phyloP scores from a whole-genome alignment of 1,140 invertebrate species.

The Drosophila sproati region DNA sequence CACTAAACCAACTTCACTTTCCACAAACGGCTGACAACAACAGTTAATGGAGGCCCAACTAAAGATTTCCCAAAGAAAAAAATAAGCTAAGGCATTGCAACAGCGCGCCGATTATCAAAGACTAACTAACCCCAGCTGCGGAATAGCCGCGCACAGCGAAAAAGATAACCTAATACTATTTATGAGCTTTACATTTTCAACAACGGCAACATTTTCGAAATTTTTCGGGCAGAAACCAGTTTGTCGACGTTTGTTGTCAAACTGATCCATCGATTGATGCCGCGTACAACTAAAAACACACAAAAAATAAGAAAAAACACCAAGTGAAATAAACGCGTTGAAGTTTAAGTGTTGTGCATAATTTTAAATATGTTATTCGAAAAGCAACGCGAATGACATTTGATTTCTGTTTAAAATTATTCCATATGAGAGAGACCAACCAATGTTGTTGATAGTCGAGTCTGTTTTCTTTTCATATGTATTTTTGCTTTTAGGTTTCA shows the following conservation, averaged over 20 bases:
- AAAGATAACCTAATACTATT: slow-evolving; percentile 58
- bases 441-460: slow-evolving; percentile 56
- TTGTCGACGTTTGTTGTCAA: slow-evolving; percentile 74
- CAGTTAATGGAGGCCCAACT: slow-evolving; percentile 30
- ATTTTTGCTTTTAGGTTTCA: slow-evolving; percentile 22
- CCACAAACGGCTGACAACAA: slow-evolving; percentile 28
- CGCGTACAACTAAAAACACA: background rate
- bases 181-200: slow-evolving; percentile 72
- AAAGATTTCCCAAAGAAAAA: slow-evolving; percentile 21
- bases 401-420: slow-evolving; percentile 75
- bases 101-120: slow-evolving; percentile 52
- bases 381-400: slow-evolving; percentile 61
- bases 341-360: slow-evolving; percentile 83
- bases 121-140: slow-evolving; percentile 28
- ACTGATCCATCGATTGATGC: slow-evolving; percentile 68
- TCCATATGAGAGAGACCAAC: slow-evolving; percentile 43
- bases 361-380: slow-evolving; percentile 72
- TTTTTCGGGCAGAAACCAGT: slow-evolving; percentile 58
- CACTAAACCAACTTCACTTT: slow-evolving; percentile 58
- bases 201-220: slow-evolving; percentile 73
- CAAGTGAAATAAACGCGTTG: slow-evolving; percentile 69
- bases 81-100: slow-evolving; percentile 52
- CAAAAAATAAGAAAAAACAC: slow-evolving; percentile 18
- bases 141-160: slow-evolving; percentile 6
- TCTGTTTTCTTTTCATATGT: slow-evolving; percentile 39